A percentile compares a stretch with the other conserved stretches of the same genome.
These are phyloP conservation scores for Urocynchramus pylzowi DNA, from an alignment of 2,113 vertebrate genomes.

Conservation along the genomic window DNA sequence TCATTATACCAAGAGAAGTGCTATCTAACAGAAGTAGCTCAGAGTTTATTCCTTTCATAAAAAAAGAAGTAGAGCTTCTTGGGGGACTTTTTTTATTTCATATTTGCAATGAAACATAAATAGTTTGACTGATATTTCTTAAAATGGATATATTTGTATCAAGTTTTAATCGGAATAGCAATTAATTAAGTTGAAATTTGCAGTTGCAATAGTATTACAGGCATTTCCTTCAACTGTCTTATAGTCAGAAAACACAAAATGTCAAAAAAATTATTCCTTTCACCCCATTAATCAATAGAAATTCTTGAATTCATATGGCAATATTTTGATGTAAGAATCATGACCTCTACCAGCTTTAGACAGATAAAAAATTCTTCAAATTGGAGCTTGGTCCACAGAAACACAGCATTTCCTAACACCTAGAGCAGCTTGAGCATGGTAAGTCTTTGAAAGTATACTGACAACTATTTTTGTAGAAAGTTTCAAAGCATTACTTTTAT, in stretches of 20 bases:
- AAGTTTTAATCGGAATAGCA: constrained; percentile 27
- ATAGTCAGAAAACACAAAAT: background rate
- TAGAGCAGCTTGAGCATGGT: background rate
- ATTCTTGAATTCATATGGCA: background rate
- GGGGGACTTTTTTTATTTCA: background rate
- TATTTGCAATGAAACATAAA: constrained; percentile 10
- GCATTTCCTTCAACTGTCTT: background rate
- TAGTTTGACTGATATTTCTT: constrained; percentile 18
- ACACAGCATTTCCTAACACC: background rate
- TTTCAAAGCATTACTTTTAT: background rate
- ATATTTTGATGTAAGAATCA: background rate
- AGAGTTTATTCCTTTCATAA: background rate
- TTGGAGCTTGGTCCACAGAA: background rate
- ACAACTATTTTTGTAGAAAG: background rate
- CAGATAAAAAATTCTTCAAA: background rate
- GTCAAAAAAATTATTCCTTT: background rate
- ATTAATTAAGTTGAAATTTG: constrained; percentile 3
- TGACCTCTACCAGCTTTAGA: background rate
- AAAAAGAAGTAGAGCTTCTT: constrained; percentile 2
- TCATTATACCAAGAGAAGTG: background rate
- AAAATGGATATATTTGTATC: background rate
- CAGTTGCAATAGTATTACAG: background rate
- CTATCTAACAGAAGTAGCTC: background rate
- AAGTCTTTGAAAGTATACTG: background rate
- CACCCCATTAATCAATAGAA: background rate